Evolutionary conservation across 2,888 invertebrate species (phyloP), one percentile per base, ranked within the genome.

Genomic region (Amblyjoppa fuscipennis): DNA sequence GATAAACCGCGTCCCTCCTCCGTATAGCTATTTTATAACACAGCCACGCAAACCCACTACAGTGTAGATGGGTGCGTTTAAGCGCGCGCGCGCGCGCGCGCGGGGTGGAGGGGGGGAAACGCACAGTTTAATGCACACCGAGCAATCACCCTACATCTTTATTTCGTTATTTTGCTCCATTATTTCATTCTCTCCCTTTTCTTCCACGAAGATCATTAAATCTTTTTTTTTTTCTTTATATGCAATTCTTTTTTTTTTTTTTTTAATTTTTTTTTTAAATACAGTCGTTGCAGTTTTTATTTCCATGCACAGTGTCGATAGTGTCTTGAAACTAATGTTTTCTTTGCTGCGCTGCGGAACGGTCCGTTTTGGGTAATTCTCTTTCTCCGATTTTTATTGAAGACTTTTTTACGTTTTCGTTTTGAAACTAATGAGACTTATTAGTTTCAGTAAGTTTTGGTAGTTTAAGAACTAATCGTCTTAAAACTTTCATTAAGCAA

Each of bases 1-100:
- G 75, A 81, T 81, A 81, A 68, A 45, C 34, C 38, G 51, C 76
- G 81, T 70, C 61, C 69, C 75, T 75, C 59, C 25, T 16, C 20
- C 16, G 31, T 45, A 16, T 34, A 74, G 28, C n/a, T 64, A n/a
- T 34, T 59, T 64, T 71, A 71, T 71, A 31, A 34, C 71, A 71
- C 34, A 38, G 53, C 56, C 34, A 53, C 71, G 38, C 53, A 71
- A 71, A 56, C 34, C n/a, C 28, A 71, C 49, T 16, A 16, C 61
- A 31, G 9, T 16, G 61, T 31, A 49, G 28, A 28, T 70, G 34
- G n/a, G 51, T 70, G 70, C 51, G 31, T 31, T 51, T 64, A 34
- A 34, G 16, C 61, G 34, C 61, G 20, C 20, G 20, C 20, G 20
- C 20, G 20, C 20, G 20, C 20, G 20, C 20, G 20, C 20, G 20